Conservation (phyloP, 2,888 invertebrate species). For the Folsomia manolachei region DNA sequence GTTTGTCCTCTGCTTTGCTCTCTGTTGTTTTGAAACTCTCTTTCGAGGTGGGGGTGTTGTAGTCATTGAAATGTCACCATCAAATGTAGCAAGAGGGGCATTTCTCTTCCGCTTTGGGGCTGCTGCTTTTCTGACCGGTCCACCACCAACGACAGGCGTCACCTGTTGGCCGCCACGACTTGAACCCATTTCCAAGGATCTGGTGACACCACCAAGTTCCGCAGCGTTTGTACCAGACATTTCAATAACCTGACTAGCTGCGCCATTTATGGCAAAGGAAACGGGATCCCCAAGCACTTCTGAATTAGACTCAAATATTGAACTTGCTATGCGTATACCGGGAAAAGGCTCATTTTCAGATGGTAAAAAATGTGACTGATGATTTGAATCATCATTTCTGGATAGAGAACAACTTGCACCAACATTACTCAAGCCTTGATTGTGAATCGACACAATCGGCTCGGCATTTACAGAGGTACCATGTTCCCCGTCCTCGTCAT, state of each 20-base stretch:
- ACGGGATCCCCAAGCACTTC: no score
- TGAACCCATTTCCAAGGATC: neutral
- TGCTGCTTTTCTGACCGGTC: no score
- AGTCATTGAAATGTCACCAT: no score
- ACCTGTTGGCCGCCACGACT: neutral
- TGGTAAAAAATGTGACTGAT: no score
- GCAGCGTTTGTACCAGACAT: no score
- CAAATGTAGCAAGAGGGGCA: no score
- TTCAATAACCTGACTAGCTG: no score
- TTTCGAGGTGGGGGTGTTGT: neutral
- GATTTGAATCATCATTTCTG: neutral
- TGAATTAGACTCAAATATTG: constrained; percentile 1
- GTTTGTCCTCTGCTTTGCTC: constrained; percentile 27
- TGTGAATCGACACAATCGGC: neutral
- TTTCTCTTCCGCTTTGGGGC: neutral
- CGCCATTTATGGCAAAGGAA: no score
- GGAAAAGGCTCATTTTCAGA: neutral
- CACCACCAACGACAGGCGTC: no score
- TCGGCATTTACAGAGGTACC: no score
- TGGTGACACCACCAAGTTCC: neutral
- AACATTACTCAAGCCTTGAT: neutral
- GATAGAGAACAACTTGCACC: neutral
- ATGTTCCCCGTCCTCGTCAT: neutral
- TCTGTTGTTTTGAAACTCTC: constrained; percentile 1
- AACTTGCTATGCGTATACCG: neutral